Conservation (phyloP, 2,113 vertebrate species). For the Elephantulus edwardii region DNA sequence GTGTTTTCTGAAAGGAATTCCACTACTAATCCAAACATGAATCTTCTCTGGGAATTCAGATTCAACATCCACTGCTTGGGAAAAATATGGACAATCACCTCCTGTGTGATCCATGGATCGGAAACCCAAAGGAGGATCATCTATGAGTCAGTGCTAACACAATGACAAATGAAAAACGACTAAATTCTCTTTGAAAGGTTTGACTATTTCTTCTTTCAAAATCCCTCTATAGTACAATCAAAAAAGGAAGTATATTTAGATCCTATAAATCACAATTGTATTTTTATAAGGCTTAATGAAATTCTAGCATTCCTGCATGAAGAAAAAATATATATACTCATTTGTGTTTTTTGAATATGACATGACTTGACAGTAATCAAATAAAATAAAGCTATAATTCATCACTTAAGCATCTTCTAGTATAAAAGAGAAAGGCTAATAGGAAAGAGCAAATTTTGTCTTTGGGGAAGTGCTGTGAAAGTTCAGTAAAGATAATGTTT, state of each 20-base stretch:
- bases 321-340: background rate
- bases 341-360: background rate
- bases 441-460: background rate
- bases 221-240: background rate
- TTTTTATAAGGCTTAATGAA: slow-evolving; percentile 10
- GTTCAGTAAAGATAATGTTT: background rate
- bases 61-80: too few species aligned
- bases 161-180: too few species aligned
- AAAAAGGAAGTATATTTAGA: background rate
- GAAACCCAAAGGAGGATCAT: too few species aligned
- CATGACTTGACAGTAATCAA: background rate
- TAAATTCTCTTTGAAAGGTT: background rate
- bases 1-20: too few species aligned
- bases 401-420: background rate
- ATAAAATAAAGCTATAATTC: background rate
- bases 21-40: too few species aligned
- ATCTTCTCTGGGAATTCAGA: too few species aligned
- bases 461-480: background rate
- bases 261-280: background rate
- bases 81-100: too few species aligned
- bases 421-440: background rate
- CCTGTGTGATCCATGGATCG: too few species aligned
- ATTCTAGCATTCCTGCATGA: background rate
- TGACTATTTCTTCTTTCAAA: background rate
- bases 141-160: too few species aligned